These are phyloP conservation scores for Lycophotia porphyrea DNA, from an alignment of 2,888 invertebrate genomes.

Conservation along the genomic window DNA sequence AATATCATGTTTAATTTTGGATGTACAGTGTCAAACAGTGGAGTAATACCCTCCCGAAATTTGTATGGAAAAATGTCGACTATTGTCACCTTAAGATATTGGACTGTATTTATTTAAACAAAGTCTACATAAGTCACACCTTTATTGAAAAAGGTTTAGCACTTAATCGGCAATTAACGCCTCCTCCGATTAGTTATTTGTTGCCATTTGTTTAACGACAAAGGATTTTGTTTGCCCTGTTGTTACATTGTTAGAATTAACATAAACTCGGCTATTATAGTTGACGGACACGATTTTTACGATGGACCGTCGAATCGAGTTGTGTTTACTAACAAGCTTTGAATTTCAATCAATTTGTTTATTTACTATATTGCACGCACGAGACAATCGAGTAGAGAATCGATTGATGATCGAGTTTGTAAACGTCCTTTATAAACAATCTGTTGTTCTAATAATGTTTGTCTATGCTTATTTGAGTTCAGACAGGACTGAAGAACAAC, in stretches of 20 bases:
- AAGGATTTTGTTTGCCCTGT: constrained; percentile 31
- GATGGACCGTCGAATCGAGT: constrained; percentile 12
- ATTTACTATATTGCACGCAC: constrained; percentile 16
- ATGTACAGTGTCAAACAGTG: too few relatives aligned
- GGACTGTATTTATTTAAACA: background rate
- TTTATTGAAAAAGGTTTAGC: constrained; percentile 26
- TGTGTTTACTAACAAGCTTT: constrained; percentile 48
- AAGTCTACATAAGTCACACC: background rate
- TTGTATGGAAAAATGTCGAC: too few relatives aligned
- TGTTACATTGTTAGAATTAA: constrained; percentile 20
- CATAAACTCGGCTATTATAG: constrained; percentile 25
- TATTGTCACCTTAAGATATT: too few relatives aligned
- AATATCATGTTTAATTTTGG: too few relatives aligned
- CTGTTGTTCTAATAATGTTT: constrained; percentile 12
- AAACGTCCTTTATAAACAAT: constrained; percentile 23
- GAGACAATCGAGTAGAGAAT: constrained; percentile 14
- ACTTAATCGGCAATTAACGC: constrained; percentile 41
- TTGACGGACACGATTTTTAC: constrained; percentile 38
- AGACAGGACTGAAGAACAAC: background rate
- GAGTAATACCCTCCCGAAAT: too few relatives aligned
- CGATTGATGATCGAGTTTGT: constrained; percentile 23
- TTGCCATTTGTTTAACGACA: constrained; percentile 30
- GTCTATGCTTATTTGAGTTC: background rate
- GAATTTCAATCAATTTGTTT: constrained; percentile 37
- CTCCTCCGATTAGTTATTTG: constrained; percentile 35